Percentiles rank a stretch among this genome's conserved stretches.
These are phyloP conservation scores for Ceratina australensis DNA, from an alignment of 1,140 invertebrate genomes.

Conservation along the genomic window DNA sequence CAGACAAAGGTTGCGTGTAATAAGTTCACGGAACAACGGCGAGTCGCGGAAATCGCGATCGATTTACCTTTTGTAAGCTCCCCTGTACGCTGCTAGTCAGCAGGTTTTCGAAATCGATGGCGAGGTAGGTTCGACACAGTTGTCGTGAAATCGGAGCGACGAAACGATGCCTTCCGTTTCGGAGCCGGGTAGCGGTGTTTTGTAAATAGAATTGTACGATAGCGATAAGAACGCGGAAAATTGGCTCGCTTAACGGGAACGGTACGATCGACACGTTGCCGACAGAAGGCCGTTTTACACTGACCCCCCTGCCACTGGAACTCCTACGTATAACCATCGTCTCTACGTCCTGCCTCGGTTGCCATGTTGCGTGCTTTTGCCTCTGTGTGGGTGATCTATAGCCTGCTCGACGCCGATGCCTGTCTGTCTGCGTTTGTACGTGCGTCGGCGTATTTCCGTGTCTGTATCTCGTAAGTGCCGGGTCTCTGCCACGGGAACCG, in stretches of 20 bases:
- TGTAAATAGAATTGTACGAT: conserved; percentile 5
- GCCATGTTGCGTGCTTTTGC: conserved; percentile 53
- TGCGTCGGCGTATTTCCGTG: not conserved
- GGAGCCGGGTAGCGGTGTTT: conserved; percentile 5
- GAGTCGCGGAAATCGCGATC: conserved; percentile 5
- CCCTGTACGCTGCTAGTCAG: not conserved
- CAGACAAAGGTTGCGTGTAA: not conserved
- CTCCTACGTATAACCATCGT: conserved; percentile 73
- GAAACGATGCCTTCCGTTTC: not conserved
- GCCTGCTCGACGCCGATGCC: conserved; percentile 22
- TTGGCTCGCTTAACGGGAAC: not conserved
- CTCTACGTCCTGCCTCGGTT: conserved; percentile 54
- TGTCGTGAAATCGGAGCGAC: conserved; percentile 2
- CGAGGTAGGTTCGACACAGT: not conserved
- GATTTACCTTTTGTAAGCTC: conserved; percentile 22
- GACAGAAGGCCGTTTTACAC: conserved; percentile 76
- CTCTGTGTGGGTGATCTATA: conserved; percentile 27
- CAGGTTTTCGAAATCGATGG: not conserved
- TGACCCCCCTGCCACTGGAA: conserved; percentile 72
- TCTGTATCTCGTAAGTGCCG: not conserved
- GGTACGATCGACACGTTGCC: conserved; percentile 59
- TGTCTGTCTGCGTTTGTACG: not conserved
- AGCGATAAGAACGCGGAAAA: conserved; percentile 12
- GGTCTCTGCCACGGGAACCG: not conserved
- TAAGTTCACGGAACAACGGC: not conserved